A percentile compares a stretch with the other conserved stretches of the same genome.
Conservation (phyloP, 2,888 invertebrate species). For the Trichopria drosophilae region DNA sequence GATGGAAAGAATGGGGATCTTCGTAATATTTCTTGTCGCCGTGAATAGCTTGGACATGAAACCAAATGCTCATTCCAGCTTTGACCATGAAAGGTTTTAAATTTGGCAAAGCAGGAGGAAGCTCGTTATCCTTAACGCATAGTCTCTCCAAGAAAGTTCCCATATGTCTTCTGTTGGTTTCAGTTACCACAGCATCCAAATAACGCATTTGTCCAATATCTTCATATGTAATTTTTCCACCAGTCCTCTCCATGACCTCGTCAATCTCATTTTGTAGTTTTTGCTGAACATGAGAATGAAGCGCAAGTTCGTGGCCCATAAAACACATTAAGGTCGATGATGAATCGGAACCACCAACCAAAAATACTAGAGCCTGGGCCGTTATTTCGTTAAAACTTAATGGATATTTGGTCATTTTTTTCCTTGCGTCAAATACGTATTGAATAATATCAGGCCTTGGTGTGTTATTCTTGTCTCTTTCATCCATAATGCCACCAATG, state of each 20-base stretch:
- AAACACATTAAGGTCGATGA: conserved; percentile 42
- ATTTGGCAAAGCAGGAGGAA: too few relatives aligned
- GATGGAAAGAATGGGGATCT: too few relatives aligned
- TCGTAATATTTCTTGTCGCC: too few relatives aligned
- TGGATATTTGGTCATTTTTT: conserved; percentile 17
- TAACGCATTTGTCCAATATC: conserved; percentile 59
- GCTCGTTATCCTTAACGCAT: too few relatives aligned
- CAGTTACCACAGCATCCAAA: conserved; percentile 61
- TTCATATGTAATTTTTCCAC: conserved; percentile 55
- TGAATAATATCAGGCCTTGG: conserved; percentile 64
- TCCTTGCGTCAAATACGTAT: conserved; percentile 59
- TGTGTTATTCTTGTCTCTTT: conserved; percentile 35
- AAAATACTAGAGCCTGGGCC: conserved; percentile 57
- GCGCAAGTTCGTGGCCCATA: conserved; percentile 39
- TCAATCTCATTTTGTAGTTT: conserved; percentile 53
- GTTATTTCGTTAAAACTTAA: conserved; percentile 58
- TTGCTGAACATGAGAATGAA: conserved; percentile 58
- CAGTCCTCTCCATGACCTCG: conserved; percentile 40
- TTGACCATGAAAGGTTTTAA: too few relatives aligned
- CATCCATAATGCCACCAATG: conserved; percentile 33
- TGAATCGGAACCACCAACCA: conserved; percentile 48
- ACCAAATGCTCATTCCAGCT: too few relatives aligned
- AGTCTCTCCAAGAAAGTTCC: too few relatives aligned
- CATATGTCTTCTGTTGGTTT: conserved; percentile 43
- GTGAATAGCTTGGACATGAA: too few relatives aligned